phyloP scores from a whole-genome alignment of 2,888 invertebrate genomes.

The Cephalotes varians region DNA sequence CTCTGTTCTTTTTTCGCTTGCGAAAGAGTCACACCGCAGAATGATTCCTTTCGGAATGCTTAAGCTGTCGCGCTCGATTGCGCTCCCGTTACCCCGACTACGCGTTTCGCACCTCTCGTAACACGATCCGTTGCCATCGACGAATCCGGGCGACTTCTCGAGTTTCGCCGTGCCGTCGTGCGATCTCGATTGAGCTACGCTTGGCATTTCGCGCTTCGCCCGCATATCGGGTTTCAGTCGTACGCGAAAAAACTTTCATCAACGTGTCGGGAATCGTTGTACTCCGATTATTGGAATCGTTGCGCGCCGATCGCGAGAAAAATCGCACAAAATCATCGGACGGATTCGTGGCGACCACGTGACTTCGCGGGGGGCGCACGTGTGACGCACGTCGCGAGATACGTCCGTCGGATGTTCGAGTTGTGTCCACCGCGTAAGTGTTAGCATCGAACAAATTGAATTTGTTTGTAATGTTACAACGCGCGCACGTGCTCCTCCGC shows the following conservation, averaged over 20 bases:
- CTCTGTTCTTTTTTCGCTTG: neutral
- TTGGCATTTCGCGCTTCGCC: conserved; percentile 1
- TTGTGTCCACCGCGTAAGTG: too few relatives aligned
- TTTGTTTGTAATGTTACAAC: neutral
- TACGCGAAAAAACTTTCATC: conserved; percentile 53
- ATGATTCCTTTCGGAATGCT: neutral
- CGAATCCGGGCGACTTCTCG: conserved; percentile 59
- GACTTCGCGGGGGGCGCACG: conserved; percentile 52
- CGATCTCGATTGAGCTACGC: conserved; percentile 63
- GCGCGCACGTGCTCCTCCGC: conserved; percentile 22
- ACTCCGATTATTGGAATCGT: too few relatives aligned
- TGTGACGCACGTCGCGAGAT: neutral
- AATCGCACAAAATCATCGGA: neutral
- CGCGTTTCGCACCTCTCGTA: conserved; percentile 68
- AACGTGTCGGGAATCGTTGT: conserved; percentile 57
- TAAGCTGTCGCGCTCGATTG: conserved; percentile 33
- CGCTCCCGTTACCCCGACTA: conserved; percentile 64
- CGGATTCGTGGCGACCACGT: conserved; percentile 60
- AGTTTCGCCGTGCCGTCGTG: conserved; percentile 62
- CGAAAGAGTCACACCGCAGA: neutral
- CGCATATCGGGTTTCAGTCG: conserved; percentile 60
- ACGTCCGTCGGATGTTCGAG: too few relatives aligned
- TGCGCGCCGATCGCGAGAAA: neutral
- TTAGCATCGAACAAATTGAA: conserved; percentile 12
- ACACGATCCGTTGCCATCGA: conserved; percentile 57